Evolutionary conservation across 2,888 invertebrate species (phyloP).

Genomic region (Nephrotoma flavescens): DNA sequence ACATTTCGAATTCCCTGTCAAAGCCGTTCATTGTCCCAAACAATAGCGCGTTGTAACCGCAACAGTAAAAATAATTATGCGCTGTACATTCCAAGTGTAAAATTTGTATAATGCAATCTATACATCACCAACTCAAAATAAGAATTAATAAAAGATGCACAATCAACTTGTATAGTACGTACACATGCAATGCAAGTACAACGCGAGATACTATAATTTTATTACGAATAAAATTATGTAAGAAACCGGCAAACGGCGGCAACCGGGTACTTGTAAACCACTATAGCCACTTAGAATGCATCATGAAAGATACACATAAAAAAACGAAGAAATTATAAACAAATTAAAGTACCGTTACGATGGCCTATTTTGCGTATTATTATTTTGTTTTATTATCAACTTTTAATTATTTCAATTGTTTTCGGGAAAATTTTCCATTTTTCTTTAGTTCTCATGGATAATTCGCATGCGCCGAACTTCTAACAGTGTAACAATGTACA

Average conservation of each 20-base stretch:
- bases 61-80: background rate
- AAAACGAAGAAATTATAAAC: background rate
- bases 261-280: background rate
- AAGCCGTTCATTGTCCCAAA: background rate
- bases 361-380: background rate
- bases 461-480: background rate
- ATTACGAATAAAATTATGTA: background rate
- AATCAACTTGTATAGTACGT: too few relatives aligned
- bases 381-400: background rate
- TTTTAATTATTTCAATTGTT: background rate
- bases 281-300: background rate
- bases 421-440: background rate
- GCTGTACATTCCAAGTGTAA: background rate
- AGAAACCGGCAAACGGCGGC: background rate
- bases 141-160: background rate
- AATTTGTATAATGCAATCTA: background rate
- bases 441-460: background rate
- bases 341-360: background rate
- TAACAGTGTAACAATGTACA: background rate
- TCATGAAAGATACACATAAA: background rate
- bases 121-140: background rate
- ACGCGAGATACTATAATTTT: too few relatives aligned
- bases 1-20: background rate
- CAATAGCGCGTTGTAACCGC: background rate
- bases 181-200: too few relatives aligned